Percentiles rank a stretch among this genome's conserved stretches.
Conservation (phyloP, 2,888 invertebrate species). For the Polyploca ridens region DNA sequence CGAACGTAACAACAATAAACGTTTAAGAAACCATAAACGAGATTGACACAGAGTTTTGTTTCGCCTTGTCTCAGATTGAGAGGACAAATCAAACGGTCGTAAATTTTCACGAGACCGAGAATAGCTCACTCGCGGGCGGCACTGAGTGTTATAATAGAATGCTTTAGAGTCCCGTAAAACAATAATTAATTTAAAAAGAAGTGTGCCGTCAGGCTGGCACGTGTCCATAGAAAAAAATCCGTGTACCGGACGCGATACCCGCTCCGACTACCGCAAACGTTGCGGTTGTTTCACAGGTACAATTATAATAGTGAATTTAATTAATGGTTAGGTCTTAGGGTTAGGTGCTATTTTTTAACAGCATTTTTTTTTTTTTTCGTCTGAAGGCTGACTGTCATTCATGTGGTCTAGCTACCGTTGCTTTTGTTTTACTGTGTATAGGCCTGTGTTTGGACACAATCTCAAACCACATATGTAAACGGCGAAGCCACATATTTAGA, state of each 20-base stretch:
- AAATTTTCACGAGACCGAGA: constrained; percentile 64
- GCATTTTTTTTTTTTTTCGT: no score
- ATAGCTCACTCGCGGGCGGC: constrained; percentile 60
- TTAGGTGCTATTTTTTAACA: no score
- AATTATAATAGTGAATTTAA: not conserved
- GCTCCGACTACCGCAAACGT: not conserved
- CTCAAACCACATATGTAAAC: no score
- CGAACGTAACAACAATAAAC: constrained; percentile 34
- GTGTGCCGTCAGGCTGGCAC: constrained; percentile 41
- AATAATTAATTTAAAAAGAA: constrained; percentile 82
- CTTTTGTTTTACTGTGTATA: no score
- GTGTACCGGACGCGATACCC: constrained; percentile 32
- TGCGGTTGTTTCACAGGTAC: not conserved
- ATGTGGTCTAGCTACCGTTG: no score
- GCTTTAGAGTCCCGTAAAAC: constrained; percentile 77
- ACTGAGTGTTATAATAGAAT: constrained; percentile 75
- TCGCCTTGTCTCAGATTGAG: constrained; percentile 68
- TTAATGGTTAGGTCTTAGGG: no score
- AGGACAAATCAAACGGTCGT: constrained; percentile 76
- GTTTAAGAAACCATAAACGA: constrained; percentile 56
- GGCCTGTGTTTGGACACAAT: no score
- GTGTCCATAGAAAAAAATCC: constrained; percentile 42
- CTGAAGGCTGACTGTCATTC: no score
- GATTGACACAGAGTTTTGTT: constrained; percentile 63
- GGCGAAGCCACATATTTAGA: no score